A percentile compares a stretch with the other conserved stretches of the same genome.
Evolutionary conservation across 2,113 vertebrate genomes (phyloP).

Genomic region (Paramormyrops kingsleyae): DNA sequence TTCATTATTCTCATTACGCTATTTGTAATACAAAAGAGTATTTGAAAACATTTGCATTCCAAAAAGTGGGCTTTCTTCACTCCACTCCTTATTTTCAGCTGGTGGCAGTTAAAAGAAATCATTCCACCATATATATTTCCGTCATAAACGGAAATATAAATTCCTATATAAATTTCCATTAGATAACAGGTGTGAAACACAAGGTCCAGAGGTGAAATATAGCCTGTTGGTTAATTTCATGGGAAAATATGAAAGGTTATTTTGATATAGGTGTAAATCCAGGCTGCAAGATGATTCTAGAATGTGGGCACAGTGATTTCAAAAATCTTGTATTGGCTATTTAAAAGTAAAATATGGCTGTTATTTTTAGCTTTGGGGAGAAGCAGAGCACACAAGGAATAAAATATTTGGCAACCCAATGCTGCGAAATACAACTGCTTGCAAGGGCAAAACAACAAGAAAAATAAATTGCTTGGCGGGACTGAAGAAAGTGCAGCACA

Average conservation of each 20-base stretch:
- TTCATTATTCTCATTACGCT: not conserved
- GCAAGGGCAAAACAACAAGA: not conserved
- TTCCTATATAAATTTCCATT: not conserved
- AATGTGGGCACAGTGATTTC: not conserved
- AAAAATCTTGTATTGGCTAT: not conserved
- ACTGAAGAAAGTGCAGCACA: not conserved
- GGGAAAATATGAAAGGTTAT: not conserved
- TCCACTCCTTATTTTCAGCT: not conserved
- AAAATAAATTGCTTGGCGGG: not conserved
- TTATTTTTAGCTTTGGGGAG: not conserved
- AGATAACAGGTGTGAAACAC: not conserved
- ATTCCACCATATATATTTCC: not conserved
- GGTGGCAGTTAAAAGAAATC: not conserved
- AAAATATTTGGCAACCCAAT: not conserved
- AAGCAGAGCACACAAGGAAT: not conserved
- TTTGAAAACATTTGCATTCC: not conserved
- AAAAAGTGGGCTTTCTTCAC: not conserved
- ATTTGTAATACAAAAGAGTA: not conserved
- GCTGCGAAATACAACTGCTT: not conserved
- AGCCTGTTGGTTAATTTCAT: not conserved
- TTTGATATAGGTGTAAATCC: not conserved
- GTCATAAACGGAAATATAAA: not conserved
- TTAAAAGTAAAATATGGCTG: not conserved
- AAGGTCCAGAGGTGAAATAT: not conserved
- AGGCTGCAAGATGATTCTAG: not conserved